Conservation (phyloP, 2,797 vertebrate genomes). For the Parambassis ranga region DNA sequence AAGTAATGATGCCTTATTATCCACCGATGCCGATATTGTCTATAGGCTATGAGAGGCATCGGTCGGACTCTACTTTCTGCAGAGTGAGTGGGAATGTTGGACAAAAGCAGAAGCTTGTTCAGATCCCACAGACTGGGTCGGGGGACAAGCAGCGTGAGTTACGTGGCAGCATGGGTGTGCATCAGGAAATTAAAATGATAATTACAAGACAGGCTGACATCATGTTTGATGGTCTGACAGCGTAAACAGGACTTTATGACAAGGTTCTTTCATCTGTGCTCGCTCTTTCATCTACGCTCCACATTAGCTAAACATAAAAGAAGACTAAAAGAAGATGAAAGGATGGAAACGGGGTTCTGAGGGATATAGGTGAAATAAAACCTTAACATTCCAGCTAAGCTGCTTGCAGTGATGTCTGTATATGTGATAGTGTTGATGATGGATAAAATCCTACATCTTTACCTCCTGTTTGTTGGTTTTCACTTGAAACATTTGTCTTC, state of each 20-base stretch:
- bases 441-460: no score
- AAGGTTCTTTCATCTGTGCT: constrained; percentile 28
- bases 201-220: constrained; percentile 37
- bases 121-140: background rate
- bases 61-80: no score
- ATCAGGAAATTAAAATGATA: constrained; percentile 31
- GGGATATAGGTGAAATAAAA: constrained; percentile 4
- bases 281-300: constrained; percentile 33
- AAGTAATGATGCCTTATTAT: no score
- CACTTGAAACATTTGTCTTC: constrained; percentile 32
- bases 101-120: no score
- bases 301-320: constrained; percentile 44
- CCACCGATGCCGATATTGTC: no score
- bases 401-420: no score
- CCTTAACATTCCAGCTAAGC: no score
- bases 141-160: background rate
- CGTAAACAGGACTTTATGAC: constrained; percentile 44
- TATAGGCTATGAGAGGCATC: no score
- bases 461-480: constrained; percentile 36
- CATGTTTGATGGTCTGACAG: constrained; percentile 22
- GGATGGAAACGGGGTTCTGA: constrained; percentile 1
- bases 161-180: constrained; percentile 31
- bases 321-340: constrained; percentile 28
- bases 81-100: no score
- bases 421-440: no score